Base-by-base conservation (phyloP, 2,797 vertebrate species). In the Hapalemur alaotrensis region DNA sequence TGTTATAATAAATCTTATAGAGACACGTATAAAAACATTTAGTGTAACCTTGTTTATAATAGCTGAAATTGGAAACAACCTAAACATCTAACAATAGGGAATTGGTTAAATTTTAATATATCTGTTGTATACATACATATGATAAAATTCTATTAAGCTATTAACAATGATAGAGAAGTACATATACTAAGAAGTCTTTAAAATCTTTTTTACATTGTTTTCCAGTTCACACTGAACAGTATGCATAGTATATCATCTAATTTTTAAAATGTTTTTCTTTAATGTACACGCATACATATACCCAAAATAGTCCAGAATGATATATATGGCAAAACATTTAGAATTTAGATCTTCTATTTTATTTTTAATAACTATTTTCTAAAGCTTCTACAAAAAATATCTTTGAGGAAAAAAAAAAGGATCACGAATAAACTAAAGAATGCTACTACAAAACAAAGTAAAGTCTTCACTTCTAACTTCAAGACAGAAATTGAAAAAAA, bases 331-430 rank as follows among this genome's bases (percentile, higher is more conserved):
- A 83, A 92, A 88, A 63, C 35, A 79, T 23, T 92, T 81, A 67
- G 73, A 84, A 91, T 79, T 18, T 93, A 30, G 72, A 63, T 61
- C 67, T 82, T 61, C 75, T 57, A 70, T 18, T 65, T 89, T 52
- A 86, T 23, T 96, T 88, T 72, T 48, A 76, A 15, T 32, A 84
- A 30, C 22, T 90, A 89, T 75, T 94, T 91, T 85, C 38, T 89
- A n/a, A 43, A 93, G 50, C 30, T 22, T 76, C 81, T 61, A 92
- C 25, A 72, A 93, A 85, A 79, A 38, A 35, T 12, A 75, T 12
- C 52, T 70, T 78, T 61, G 32, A 41, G 59, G 61, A 32, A 32
- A 14, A 14, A 84, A 72, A 75, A 57, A 43, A 12, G 54, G 28
- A 61, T 52, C 92, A 88, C 13, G 32, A 83, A 32, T 73, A 14